Percentiles rank a stretch among this genome's conserved stretches.
These are phyloP conservation scores for Morphnarchus princeps DNA, from an alignment of 2,113 vertebrate species.

Conservation along the genomic window DNA sequence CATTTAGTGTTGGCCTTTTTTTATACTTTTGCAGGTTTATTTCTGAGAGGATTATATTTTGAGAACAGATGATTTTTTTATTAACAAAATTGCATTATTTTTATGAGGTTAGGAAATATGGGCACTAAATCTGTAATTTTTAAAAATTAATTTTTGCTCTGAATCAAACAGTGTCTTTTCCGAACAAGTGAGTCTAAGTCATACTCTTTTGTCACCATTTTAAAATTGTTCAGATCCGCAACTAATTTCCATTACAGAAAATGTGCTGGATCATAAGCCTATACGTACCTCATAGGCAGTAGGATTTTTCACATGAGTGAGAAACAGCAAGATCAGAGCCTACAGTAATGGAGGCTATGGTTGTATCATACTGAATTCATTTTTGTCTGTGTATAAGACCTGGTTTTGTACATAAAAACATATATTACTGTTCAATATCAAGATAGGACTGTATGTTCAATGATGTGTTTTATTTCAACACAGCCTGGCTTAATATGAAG, in stretches of 20 bases:
- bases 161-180: neutral
- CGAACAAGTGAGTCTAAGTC: neutral
- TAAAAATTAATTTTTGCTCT: neutral
- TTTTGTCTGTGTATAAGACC: neutral
- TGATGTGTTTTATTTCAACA: constrained; percentile 52
- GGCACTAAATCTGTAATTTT: neutral
- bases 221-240: neutral
- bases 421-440: neutral
- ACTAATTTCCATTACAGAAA: neutral
- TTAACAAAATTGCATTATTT: neutral
- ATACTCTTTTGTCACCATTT: neutral
- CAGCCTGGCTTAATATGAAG: constrained; percentile 46
- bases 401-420: neutral
- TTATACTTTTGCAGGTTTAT: neutral
- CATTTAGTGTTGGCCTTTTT: neutral
- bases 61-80: neutral
- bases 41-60: neutral
- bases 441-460: neutral
- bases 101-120: neutral
- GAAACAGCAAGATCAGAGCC: neutral
- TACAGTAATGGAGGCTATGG: neutral
- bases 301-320: constrained; percentile 3
- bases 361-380: neutral
- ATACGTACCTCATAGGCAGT: neutral
- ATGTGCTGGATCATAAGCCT: constrained; percentile 13